Evolutionary conservation across 2,797 vertebrate species (phyloP), one percentile per base, ranked within the genome.

Genomic region (Pteronotus mesoamericanus): DNA sequence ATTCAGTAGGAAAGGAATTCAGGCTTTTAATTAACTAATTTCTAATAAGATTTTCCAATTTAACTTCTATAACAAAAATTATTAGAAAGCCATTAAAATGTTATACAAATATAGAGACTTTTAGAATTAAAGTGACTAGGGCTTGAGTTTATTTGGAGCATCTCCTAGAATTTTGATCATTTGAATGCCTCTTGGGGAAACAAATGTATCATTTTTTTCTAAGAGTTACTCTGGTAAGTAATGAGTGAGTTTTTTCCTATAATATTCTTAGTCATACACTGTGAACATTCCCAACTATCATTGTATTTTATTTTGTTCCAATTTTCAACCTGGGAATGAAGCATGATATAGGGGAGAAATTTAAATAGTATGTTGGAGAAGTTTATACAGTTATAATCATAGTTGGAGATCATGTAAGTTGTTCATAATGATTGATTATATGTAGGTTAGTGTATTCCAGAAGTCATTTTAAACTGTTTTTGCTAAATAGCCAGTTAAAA

Each of bases 61-160:
- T 93, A 21, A 79, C 7, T 94, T 97, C 5, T 83, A 0, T 44
- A 87, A 79, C 16, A 26, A 97, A 64, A 92, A 78, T 96, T 92
- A 68, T 64, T 95, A 90, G 34, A 86, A 94, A 78, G 22, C 32
- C 21, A 78, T 88, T 95, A 72, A 88, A 94, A 85, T 84, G 15
- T 84, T 89, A 26, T 10, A 32, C 14, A 26, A 21, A 0, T 85
- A 11, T 32, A 32, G 15, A 93, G 83, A 37, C 48, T 48, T 90
- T 94, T 96, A 86, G 69, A 95, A 48, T 51, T 78, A 72, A 91
- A 86, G 24, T 97, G 96, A 91, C 7, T 91, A 57, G 96, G 69
- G 22, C 92, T 97, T 97, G 97, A 98, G 90, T 98, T 98, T 98
- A 89, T 97, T 96, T 97, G 22, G 96, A 96, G 80, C 34, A 9